A percentile compares a stretch with the other conserved stretches of the same genome.
phyloP scores from a whole-genome alignment of 2,888 invertebrate genomes.

The Acleris cristana region DNA sequence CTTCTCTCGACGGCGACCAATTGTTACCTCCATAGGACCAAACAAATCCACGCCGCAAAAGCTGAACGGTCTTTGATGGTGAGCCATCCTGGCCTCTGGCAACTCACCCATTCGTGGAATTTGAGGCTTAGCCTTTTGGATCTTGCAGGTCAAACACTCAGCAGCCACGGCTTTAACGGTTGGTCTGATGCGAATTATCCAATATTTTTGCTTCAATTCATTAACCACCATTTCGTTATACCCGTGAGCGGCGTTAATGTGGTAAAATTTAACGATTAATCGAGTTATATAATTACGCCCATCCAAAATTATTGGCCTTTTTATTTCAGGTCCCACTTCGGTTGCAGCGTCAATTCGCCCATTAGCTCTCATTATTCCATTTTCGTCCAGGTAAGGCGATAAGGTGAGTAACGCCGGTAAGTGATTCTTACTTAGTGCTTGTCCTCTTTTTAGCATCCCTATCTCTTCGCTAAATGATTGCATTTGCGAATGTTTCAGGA shows the following conservation, averaged over 20 bases:
- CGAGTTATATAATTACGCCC: slow-evolving; percentile 5
- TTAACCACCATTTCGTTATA: slow-evolving; percentile 37
- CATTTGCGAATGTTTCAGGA: slow-evolving; percentile 7
- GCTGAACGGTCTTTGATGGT: slow-evolving; percentile 4
- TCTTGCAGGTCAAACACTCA: slow-evolving; percentile 40
- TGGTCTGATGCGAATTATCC: slow-evolving; percentile 13
- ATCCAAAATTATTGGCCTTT: slow-evolving; percentile 9
- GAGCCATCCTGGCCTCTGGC: slow-evolving; percentile 23
- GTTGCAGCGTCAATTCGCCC: not conserved
- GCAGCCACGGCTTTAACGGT: slow-evolving; percentile 40
- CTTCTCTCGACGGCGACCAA: not conserved
- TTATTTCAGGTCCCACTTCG: slow-evolving; percentile 2
- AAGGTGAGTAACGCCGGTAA: slow-evolving; percentile 7
- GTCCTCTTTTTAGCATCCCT: not conserved
- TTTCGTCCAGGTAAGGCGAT: slow-evolving; percentile 10
- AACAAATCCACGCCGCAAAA: not conserved
- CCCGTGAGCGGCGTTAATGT: slow-evolving; percentile 9
- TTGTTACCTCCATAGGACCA: not conserved
- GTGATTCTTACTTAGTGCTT: not conserved
- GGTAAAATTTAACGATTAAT: slow-evolving; percentile 2
- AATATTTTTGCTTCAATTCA: slow-evolving; percentile 33
- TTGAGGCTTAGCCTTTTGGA: slow-evolving; percentile 33
- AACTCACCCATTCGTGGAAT: slow-evolving; percentile 25
- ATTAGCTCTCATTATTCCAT: not conserved
- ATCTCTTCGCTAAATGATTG: slow-evolving; percentile 6